phyloP scores from a whole-genome alignment of 1,140 invertebrate genomes.

The Pseudomyrmex flavicornis region DNA sequence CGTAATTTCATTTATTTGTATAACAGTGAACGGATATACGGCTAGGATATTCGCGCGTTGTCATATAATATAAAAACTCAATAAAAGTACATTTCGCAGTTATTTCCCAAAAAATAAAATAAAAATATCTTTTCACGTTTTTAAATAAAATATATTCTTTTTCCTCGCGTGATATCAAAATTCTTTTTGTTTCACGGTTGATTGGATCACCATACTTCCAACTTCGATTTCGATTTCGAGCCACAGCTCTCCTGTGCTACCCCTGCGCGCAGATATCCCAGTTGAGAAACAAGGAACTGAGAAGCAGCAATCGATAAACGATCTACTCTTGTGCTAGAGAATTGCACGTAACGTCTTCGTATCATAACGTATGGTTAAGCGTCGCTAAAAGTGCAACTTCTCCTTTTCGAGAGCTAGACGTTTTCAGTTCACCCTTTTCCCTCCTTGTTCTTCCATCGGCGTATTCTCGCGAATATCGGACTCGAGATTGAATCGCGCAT shows the following conservation, averaged over 20 bases:
- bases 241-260: background rate
- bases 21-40: background rate
- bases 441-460: background rate
- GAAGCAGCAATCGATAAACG: constrained; percentile 60
- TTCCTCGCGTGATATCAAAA: background rate
- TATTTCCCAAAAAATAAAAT: constrained; percentile 10
- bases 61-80: background rate
- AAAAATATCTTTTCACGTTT: constrained; percentile 7
- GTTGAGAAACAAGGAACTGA: constrained; percentile 12
- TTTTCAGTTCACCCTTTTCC: constrained; percentile 12
- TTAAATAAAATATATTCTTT: constrained; percentile 14
- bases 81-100: constrained; percentile 11
- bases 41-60: constrained; percentile 3
- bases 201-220: constrained; percentile 21
- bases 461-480: constrained; percentile 35
- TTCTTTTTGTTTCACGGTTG: constrained; percentile 34
- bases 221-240: constrained; percentile 19
- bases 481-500: constrained; percentile 44
- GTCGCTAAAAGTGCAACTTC: constrained; percentile 49
- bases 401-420: constrained; percentile 31
- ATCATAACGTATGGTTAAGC: constrained; percentile 53
- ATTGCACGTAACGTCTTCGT: constrained; percentile 43
- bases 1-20: constrained; percentile 14
- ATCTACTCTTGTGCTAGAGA: constrained; percentile 37
- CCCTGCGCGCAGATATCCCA: constrained; percentile 11